Evolutionary conservation across 2,888 invertebrate species (phyloP), one percentile per base, ranked within the genome.

Genomic region (Oscheius sp.): DNA sequence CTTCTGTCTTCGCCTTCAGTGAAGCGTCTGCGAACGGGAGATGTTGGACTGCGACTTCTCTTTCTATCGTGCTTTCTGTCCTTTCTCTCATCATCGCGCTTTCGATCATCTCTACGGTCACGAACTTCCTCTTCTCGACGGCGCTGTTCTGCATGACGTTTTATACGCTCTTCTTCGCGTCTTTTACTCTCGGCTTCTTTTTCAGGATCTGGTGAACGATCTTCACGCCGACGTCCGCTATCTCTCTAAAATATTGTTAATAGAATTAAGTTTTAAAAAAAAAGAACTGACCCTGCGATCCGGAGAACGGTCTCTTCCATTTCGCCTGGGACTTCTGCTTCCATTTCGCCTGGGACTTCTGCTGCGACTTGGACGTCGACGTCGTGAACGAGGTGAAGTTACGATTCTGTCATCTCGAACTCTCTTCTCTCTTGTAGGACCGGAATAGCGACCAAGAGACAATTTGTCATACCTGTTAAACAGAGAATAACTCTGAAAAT

Each of bases 381-480:
- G 42, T n/a, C n/a, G n/a, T n/a, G n/a, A n/a, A 15, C 71, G 57
- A 39, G 74, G 70, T 25, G 72, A 45, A 10, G 69, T 69, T 17
- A 71, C 67, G 17, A 75, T 74, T 6, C 75, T 67, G 63, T 78
- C 78, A 37, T 75, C 75, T 6, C 75, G 58, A 15, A 74, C 74
- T 10, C 66, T 71, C 46, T 78, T 76, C 52, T 76, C 78, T 8
- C 45, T 58, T 2, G 65, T 65, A 12, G 78, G 74, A 15, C 78
- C 78, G 10, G 78, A 65, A 50, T 72, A 78, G 0, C 78, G 69
- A 20, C 78, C 78, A 23, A 66, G 65, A 39, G 73, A 73, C 4
- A 78, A 68, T 2, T 67, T 72, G 45, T 74, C 66, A 55, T 78
- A 78, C 37, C 77, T 73, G 33, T 55, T 33, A 55, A 37, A 55